phyloP scores from a whole-genome alignment of 2,797 vertebrate genomes.

The Melanotaenia trifasciata region DNA sequence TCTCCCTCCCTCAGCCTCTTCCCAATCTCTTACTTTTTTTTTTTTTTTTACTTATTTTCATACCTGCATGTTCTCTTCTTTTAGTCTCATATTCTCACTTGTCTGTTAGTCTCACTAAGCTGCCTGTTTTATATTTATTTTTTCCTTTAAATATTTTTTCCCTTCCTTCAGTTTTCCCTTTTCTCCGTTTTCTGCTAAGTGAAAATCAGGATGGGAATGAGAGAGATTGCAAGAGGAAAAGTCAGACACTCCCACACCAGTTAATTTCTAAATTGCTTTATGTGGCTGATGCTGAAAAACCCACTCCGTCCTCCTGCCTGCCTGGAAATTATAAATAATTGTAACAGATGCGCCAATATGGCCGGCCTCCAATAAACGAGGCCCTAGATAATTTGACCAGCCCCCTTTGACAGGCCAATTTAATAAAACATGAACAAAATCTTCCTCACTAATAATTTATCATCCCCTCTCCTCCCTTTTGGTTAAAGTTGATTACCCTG shows the following conservation, averaged over 20 bases:
- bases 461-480: slow-evolving; percentile 99
- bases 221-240: slow-evolving; percentile 66
- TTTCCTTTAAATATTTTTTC: slow-evolving; percentile 4
- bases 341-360: slow-evolving; percentile 99
- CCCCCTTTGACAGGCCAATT: slow-evolving; percentile 99
- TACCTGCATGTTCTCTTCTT: slow-evolving; percentile 56
- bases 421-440: slow-evolving; percentile 99
- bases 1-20: slow-evolving; percentile 29
- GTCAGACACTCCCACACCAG: slow-evolving; percentile 95
- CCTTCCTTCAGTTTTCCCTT: slow-evolving; percentile 26
- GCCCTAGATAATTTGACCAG: slow-evolving; percentile 99
- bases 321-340: slow-evolving; percentile 99
- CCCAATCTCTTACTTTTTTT: slow-evolving; percentile 16
- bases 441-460: slow-evolving; percentile 99
- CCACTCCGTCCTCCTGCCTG: slow-evolving; percentile 87
- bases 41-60: slow-evolving; percentile 52
- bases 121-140: slow-evolving; percentile 37
- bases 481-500: slow-evolving; percentile 99
- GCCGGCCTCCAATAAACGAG: slow-evolving; percentile 99
- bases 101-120: slow-evolving; percentile 35
- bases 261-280: slow-evolving; percentile 99
- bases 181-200: slow-evolving; percentile 82
- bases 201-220: slow-evolving; percentile 84
- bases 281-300: slow-evolving; percentile 96
- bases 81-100: slow-evolving; percentile 31